Conservation (phyloP, 1,140 invertebrate genomes). For the Lineus longissimus region DNA sequence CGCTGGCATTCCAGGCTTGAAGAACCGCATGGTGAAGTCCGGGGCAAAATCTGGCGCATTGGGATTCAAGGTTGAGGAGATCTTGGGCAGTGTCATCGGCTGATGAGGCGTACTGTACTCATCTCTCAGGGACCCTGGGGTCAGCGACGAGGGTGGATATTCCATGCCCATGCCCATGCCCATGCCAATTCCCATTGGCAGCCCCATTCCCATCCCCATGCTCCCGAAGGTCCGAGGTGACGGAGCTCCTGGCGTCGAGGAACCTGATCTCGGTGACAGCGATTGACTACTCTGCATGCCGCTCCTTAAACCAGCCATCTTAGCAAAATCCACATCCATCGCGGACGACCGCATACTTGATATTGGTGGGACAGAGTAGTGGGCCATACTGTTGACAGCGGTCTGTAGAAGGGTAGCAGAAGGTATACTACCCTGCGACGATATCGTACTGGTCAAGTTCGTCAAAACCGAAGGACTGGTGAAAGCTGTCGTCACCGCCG, state of each 20-base stretch:
- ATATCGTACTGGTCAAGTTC: not conserved
- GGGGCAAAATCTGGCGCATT: constrained; percentile 77
- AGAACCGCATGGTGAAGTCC: not conserved
- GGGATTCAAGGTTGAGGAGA: constrained; percentile 74
- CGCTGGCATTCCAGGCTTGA: not conserved
- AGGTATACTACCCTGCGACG: not conserved
- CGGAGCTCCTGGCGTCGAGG: constrained; percentile 23
- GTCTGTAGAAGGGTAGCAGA: not conserved
- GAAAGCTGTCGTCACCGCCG: not conserved
- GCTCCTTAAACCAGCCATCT: not conserved
- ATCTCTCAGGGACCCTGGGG: constrained; percentile 18
- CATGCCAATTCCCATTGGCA: not conserved
- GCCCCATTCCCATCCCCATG: not conserved
- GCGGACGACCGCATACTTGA: not conserved
- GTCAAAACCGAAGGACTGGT: not conserved
- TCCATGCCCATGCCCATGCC: not conserved
- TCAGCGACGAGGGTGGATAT: not conserved
- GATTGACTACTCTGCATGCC: not conserved
- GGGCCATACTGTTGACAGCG: not conserved
- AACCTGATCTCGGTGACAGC: constrained; percentile 63
- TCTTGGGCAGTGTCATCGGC: constrained; percentile 52
- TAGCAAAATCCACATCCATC: not conserved
- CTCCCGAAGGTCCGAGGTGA: constrained; percentile 10
- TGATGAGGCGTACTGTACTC: constrained; percentile 52
- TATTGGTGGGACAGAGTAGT: not conserved